Conservation (phyloP, 37 sponge, comb jelly and placozoan genomes). For the Amphimedon queenslandica region DNA sequence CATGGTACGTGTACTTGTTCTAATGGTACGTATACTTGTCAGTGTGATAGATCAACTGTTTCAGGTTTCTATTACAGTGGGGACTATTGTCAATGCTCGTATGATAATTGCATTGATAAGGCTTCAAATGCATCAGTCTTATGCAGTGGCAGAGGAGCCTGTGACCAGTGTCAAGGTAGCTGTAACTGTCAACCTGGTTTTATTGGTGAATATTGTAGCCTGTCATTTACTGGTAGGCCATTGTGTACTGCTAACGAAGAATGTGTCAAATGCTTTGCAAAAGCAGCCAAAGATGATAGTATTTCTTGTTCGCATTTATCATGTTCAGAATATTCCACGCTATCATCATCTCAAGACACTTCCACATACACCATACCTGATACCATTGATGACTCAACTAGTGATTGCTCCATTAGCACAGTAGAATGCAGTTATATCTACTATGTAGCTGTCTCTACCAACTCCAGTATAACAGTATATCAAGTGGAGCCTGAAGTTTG, state of each 20-base stretch:
- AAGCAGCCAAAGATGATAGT: conserved; percentile 1
- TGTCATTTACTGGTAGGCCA: not conserved
- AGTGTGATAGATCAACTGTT: not conserved
- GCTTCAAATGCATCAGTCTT: not conserved
- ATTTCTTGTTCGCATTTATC: not conserved
- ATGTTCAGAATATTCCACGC: not conserved
- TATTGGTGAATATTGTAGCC: not conserved
- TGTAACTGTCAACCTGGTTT: not conserved
- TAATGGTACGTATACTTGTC: not conserved
- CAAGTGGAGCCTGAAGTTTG: not conserved
- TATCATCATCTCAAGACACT: not conserved
- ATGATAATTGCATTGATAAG: not conserved
- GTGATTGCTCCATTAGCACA: not conserved
- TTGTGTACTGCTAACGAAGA: not conserved
- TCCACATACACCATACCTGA: not conserved
- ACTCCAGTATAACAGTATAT: not conserved
- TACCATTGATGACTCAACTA: not conserved
- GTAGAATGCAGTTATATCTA: not conserved
- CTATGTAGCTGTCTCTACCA: not conserved
- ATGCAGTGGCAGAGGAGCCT: conserved; percentile 6
- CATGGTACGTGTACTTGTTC: conserved; percentile 3
- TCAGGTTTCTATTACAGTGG: not conserved
- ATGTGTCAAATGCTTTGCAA: conserved; percentile 2
- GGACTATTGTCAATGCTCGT: not conserved
- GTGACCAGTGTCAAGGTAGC: not conserved